Conservation (phyloP, 2,888 invertebrate species). For the Callyntrura sp. region DNA sequence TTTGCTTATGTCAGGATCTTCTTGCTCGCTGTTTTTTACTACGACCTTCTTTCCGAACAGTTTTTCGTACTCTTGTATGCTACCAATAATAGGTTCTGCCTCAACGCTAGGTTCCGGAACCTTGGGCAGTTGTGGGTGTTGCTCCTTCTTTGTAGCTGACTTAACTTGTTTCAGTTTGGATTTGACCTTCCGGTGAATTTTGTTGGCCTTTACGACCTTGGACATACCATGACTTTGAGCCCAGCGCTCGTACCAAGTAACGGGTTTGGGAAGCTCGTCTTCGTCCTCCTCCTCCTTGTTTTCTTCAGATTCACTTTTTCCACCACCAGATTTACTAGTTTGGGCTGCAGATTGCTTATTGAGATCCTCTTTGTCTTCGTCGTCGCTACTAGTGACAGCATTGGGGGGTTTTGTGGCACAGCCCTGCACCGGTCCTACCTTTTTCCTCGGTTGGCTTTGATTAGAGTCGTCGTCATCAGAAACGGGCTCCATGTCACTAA, state of each 20-base stretch:
- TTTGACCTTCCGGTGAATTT: constrained; percentile 83
- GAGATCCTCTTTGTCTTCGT: neutral
- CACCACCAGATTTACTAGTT: neutral
- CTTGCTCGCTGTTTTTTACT: neutral
- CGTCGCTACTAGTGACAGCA: neutral
- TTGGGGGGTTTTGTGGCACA: constrained; percentile 15
- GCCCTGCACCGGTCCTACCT: constrained; percentile 46
- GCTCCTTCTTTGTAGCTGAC: constrained; percentile 54
- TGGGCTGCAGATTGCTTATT: neutral
- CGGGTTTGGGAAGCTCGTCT: constrained; percentile 78
- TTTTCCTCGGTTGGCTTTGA: constrained; percentile 34
- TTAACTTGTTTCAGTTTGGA: constrained; percentile 80
- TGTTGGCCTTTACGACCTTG: constrained; percentile 84
- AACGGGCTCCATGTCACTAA: constrained; percentile 73
- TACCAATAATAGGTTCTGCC: constrained; percentile 84
- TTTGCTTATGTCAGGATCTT: neutral
- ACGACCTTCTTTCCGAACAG: constrained; percentile 82
- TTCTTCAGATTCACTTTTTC: neutral
- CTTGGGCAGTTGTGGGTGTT: constrained; percentile 63
- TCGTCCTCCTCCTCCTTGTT: constrained; percentile 48
- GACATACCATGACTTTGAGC: constrained; percentile 84
- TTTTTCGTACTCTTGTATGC: constrained; percentile 84
- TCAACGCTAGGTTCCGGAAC: constrained; percentile 65
- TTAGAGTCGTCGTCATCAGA: constrained; percentile 67
- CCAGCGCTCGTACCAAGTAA: constrained; percentile 84